Conservation (phyloP, 2,113 vertebrate genomes). For the Phocoena phocoena region DNA sequence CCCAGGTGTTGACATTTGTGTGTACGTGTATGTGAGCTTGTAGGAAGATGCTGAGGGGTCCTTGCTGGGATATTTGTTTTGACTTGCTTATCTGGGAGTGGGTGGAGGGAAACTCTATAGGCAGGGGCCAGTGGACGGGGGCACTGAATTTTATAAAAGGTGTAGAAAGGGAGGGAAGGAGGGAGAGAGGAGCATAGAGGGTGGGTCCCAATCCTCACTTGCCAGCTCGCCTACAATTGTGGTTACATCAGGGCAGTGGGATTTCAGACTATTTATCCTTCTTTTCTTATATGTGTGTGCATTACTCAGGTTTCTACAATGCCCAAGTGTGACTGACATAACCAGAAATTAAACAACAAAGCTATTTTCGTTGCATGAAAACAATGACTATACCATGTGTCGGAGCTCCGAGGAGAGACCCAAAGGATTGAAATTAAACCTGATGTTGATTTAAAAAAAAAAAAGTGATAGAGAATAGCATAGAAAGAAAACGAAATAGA, state of each 20-base stretch:
- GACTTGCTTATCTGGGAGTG: not conserved
- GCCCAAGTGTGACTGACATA: not conserved
- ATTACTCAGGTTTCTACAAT: not conserved
- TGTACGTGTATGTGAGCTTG: accelerated
- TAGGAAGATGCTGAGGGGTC: not conserved
- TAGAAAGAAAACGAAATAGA: not conserved
- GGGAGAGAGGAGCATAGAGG: too few species aligned
- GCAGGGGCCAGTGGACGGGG: accelerated
- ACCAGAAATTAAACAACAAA: not conserved
- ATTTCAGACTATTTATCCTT: accelerated
- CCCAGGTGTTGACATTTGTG: accelerated
- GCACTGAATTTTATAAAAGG: not conserved
- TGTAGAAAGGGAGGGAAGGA: accelerated
- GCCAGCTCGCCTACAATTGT: accelerated
- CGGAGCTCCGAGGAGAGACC: not conserved
- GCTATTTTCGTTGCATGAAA: not conserved
- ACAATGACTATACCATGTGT: too few species aligned
- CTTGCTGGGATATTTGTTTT: not conserved
- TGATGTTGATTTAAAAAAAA: too few species aligned
- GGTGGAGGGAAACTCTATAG: not conserved
- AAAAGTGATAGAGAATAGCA: not conserved
- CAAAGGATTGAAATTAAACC: not conserved
- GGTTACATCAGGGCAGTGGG: accelerated
- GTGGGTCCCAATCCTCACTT: accelerated
- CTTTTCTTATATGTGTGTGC: not conserved